Base-by-base conservation (phyloP, 2,113 vertebrate species). In the Glaucidium brasilianum region DNA sequence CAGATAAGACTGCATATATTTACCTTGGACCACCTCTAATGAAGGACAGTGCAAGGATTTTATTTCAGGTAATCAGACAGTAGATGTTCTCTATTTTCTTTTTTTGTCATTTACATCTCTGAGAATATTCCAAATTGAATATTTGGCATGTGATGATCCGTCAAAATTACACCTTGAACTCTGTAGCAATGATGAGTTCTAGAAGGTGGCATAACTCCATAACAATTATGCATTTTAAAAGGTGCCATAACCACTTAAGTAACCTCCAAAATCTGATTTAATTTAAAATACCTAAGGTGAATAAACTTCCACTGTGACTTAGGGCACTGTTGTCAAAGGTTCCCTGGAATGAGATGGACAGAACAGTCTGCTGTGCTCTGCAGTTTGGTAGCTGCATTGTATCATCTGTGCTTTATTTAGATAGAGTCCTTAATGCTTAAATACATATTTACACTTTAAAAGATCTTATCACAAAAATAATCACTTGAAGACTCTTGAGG, bases 291-390 rank as follows among this genome's bases (percentile, higher is more conserved):
- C 2, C 45, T 34, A n/a, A 15, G 9, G 3, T 45, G 41, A 62
- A 18, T 53, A 49, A 67, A 25, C 15, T 84, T 73, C 23, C 26
- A 17, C 15, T 9, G 18, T 34, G 9, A 13, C 2, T 72, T 35
- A 37, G 2, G 34, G 12, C 15, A 21, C 23, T 45, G 5, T 10
- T 60, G 22, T 79, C 7, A 63, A 59, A 78, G 55, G 32, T 82
- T 27, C 15, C 20, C n/a, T 74, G 32, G 32, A 83, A 15, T 1
- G 14, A 63, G 23, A 13, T n/a, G 22, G 50, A 35, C 20, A 53
- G 50, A 59, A 45, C 25, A 47, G 1, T 0, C 32, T 79, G 22
- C 11, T 78, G 49, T 2, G 1, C 18, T 63, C 23, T 0, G 0
- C 18, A 6, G 2, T 45, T 90, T 45, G 3, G 17, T 27, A 66